phyloP scores from a whole-genome alignment of 2,888 invertebrate genomes.

The Limnephilus rhombicus region DNA sequence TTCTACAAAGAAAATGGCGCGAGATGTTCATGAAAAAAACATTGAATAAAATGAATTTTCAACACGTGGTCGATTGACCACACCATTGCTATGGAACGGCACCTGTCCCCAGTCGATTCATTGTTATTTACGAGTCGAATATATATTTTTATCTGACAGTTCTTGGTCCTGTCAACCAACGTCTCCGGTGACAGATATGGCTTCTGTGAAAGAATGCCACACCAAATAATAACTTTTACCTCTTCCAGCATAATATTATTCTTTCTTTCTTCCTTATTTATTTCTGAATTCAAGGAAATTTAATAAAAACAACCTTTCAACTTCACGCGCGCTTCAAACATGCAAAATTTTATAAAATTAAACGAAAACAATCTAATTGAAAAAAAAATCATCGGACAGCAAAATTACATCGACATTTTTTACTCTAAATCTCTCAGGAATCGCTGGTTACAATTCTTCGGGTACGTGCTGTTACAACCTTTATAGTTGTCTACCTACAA shows the following conservation, averaged over 20 bases:
- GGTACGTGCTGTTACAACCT: too few relatives aligned
- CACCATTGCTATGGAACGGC: neutral
- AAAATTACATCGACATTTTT: too few relatives aligned
- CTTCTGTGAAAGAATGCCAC: neutral
- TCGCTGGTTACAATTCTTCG: too few relatives aligned
- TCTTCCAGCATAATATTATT: neutral
- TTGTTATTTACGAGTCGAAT: slow-evolving; percentile 12
- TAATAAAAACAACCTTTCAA: too few relatives aligned
- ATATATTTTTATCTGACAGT: slow-evolving; percentile 21
- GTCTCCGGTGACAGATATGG: slow-evolving; percentile 24
- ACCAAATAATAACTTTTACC: neutral
- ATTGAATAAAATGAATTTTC: neutral
- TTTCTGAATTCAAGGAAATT: neutral
- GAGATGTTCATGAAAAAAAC: neutral
- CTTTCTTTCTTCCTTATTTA: neutral
- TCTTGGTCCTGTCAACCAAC: slow-evolving; percentile 9
- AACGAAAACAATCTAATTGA: too few relatives aligned
- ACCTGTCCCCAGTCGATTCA: slow-evolving; percentile 1
- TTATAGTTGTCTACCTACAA: too few relatives aligned
- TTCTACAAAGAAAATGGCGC: neutral
- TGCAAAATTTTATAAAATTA: too few relatives aligned
- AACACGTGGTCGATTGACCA: neutral
- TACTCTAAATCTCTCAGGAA: too few relatives aligned
- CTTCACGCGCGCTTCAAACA: too few relatives aligned
- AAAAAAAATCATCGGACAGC: too few relatives aligned